Conservation (phyloP, 64 coral and sea anemone genomes). For the Montipora cactus region DNA sequence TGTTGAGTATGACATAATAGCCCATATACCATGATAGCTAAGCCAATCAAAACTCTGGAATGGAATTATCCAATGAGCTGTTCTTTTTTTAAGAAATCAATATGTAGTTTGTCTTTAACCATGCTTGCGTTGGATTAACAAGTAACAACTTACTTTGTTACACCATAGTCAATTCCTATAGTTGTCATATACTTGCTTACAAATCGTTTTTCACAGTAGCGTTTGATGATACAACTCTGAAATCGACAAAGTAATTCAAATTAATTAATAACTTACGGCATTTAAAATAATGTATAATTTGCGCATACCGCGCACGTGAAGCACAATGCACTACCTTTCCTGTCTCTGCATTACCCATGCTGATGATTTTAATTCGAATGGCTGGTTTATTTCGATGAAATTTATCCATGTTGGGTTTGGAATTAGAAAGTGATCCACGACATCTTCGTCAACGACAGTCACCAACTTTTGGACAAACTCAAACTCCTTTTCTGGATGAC, state of each 20-base stretch:
- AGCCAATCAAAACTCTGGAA: too few species aligned
- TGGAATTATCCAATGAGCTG: too few species aligned
- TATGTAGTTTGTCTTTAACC: too few species aligned
- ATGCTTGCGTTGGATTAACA: too few species aligned
- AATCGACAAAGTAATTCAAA: neutral
- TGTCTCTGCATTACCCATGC: conserved; percentile 99
- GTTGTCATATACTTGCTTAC: conserved; percentile 99
- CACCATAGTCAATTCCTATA: conserved; percentile 98
- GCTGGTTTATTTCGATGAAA: conserved; percentile 73
- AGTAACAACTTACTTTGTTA: conserved; percentile 87
- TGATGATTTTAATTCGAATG: conserved; percentile 93
- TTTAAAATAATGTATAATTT: too few species aligned
- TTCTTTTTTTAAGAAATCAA: too few species aligned
- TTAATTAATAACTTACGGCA: neutral
- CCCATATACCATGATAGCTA: too few species aligned
- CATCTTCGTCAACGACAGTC: neutral
- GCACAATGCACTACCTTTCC: conserved; percentile 79
- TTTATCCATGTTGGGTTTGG: conserved; percentile 75
- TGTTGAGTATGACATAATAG: too few species aligned
- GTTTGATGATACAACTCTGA: conserved; percentile 98
- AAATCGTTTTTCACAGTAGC: conserved; percentile 99
- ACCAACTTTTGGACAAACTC: neutral
- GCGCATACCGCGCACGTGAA: too few species aligned
- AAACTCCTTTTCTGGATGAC: too few species aligned
- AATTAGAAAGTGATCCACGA: neutral